Evolutionary conservation across 2,888 invertebrate genomes (phyloP), one percentile per base, ranked within the genome.

Genomic region (Parnassius apollo): DNA sequence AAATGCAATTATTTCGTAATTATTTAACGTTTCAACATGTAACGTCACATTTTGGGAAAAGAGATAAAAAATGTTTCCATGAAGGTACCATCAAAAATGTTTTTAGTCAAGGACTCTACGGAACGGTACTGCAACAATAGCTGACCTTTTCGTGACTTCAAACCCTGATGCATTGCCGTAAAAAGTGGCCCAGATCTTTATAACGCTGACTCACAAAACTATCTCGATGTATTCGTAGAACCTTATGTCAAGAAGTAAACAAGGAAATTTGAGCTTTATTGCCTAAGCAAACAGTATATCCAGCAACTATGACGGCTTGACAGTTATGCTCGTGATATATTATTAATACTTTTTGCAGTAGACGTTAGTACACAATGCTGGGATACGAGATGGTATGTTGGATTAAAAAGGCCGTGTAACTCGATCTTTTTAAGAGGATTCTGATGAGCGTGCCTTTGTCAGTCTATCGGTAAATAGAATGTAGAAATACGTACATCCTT

Each of bases 181-280:
- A 75, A 75, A 75, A 75, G 72, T 71, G 69, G 72, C 69, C 78
- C 85, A 86, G 83, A 81, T 86, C 83, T 78, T 81, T 81, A 79
- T 76, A 78, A 69, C 76, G 86, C 84, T 85, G 85, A 88, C 72
- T 88, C 87, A 88, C 76, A 71, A 74, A 70, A 69, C 70, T 68
- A 65, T 68, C 69, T 71, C 70, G 56, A 56, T 59, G 48, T 50
- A 55, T 56, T 69, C 69, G 69, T 70, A 72, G 68, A 65, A 71
- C 71, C 72, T 71, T 57, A 62, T 57, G 64, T 66, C 52, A 42
- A n/a, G 13, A 52, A 54, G 42, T 42, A 13, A 49, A n/a, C 44
- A 42, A 7, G 52, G 56, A 35, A 59, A 59, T 56, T 56, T 46
- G 59, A 63, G 46, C 59, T 51, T 56, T 63, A 63, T 59, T 54